Evolutionary conservation across 1,140 invertebrate genomes (phyloP).

Genomic region (Armadillidium nasatum): DNA sequence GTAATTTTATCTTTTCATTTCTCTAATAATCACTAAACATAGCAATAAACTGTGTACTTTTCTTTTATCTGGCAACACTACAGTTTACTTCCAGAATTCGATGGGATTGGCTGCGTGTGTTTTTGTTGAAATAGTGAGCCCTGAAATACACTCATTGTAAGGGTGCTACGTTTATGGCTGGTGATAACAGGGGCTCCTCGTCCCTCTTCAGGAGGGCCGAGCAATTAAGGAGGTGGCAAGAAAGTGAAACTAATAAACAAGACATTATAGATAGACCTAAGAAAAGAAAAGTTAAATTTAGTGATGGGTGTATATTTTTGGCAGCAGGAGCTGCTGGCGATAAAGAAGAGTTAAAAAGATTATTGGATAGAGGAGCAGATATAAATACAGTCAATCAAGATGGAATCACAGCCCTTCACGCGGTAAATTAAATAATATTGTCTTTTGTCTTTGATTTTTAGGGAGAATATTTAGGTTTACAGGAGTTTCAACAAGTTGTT

Average conservation of each 20-base stretch:
- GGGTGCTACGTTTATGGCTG: constrained; percentile 35
- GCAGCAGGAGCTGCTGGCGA: constrained; percentile 53
- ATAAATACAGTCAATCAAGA: too few relatives aligned
- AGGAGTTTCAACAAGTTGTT: constrained; percentile 20
- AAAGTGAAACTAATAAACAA: constrained; percentile 55
- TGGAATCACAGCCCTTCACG: too few relatives aligned
- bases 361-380: constrained; percentile 53
- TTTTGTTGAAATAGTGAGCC: too few relatives aligned
- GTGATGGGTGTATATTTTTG: constrained; percentile 55
- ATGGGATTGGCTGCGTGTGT: too few relatives aligned
- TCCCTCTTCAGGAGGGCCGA: constrained; percentile 50
- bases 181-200: constrained; percentile 43
- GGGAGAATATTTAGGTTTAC: background rate
- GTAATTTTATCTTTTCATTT: too few relatives aligned
- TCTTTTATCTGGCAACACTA: too few relatives aligned
- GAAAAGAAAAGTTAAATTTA: constrained; percentile 51
- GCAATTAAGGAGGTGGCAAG: constrained; percentile 55
- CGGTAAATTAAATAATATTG: background rate
- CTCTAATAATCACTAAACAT: too few relatives aligned
- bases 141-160: background rate
- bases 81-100: too few relatives aligned
- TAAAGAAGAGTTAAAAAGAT: constrained; percentile 54
- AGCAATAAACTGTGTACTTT: too few relatives aligned
- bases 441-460: constrained; percentile 46
- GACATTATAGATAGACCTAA: constrained; percentile 36